Base-by-base conservation (phyloP, 2,113 vertebrate species). In the Hydrochoerus hydrochaeris region DNA sequence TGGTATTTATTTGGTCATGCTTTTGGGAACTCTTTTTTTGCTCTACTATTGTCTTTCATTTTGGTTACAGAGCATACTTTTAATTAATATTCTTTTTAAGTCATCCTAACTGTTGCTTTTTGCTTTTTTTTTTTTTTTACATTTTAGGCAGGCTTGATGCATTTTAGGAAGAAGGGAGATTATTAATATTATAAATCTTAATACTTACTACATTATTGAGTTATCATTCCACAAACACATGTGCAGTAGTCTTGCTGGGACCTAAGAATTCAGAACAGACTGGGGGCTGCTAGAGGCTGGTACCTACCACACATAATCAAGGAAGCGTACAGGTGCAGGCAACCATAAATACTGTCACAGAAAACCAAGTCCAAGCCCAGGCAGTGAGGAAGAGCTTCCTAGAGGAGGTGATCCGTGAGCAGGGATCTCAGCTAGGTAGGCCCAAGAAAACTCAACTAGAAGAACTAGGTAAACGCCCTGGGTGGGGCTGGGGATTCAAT, bases 41-140 rank as follows among this genome's bases (percentile, higher is more conserved):
- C 81, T 82, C 69, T 71, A 85, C 86, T 73, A 16, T 69, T n/a
- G 41, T 91, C 63, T 82, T 75, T 95, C 46, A 73, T 95, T 91
- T 35, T 62, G 57, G 62, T 67, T 73, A 65, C 7, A 54, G 35
- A 91, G 75, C 41, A 85, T 12, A 67, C 5, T 52, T 95, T 85
- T 85, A 81, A 88, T 81, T 73, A 62, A 81, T 87, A 58, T 44
- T 67, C 35, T 97, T 85, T 94, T 35, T 67, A 95, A 95, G 46
- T 81, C 86, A 90, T 71, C 10, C 38, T 90, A 84, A 91, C 73
- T 63, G 57, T 78, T 88, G n/a, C 38, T 28, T 5, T n/a, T n/a
- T n/a, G n/a, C n/a, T n/a, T n/a, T n/a, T 93, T 92, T 62, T 77
- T 54, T 57, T 54, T 54, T 54, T 52, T 52, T 2, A 75, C 30